Evolutionary conservation across 2,888 invertebrate species (phyloP).

Genomic region (Drosophila yooni): DNA sequence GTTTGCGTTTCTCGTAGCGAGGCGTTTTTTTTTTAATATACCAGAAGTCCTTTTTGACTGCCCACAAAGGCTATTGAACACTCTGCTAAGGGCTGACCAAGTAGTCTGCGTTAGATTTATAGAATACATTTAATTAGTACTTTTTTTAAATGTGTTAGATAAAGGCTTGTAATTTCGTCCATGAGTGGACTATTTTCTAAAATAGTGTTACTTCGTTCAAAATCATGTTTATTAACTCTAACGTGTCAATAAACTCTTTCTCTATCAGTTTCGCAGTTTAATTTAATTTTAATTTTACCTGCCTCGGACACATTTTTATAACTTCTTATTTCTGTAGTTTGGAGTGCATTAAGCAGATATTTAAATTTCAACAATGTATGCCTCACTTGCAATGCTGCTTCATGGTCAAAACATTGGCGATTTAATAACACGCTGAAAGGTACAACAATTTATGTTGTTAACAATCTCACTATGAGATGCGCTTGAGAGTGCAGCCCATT

Average conservation of each 20-base stretch:
- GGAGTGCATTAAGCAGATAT: background rate
- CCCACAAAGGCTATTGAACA: background rate
- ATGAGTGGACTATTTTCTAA: background rate
- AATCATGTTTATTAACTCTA: background rate
- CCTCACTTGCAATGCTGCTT: background rate
- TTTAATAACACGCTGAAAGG: conserved; percentile 1
- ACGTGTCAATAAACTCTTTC: background rate
- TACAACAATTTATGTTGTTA: conserved; percentile 5
- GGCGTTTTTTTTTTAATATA: background rate
- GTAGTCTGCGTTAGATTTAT: background rate
- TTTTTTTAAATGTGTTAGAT: no score
- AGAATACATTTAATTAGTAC: background rate
- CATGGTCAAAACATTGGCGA: background rate
- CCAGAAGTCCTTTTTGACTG: background rate
- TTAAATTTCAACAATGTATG: background rate
- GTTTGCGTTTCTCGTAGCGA: no score
- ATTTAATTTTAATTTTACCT: background rate
- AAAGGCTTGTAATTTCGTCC: background rate
- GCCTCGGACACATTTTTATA: background rate
- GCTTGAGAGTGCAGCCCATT: background rate
- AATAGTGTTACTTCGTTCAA: background rate
- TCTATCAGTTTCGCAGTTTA: background rate
- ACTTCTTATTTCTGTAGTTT: background rate
- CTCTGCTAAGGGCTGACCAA: no score
- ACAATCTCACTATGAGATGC: conserved; percentile 2